Evolutionary conservation across 1,140 invertebrate genomes (phyloP).

Genomic region (Acyrthosiphon pisum): DNA sequence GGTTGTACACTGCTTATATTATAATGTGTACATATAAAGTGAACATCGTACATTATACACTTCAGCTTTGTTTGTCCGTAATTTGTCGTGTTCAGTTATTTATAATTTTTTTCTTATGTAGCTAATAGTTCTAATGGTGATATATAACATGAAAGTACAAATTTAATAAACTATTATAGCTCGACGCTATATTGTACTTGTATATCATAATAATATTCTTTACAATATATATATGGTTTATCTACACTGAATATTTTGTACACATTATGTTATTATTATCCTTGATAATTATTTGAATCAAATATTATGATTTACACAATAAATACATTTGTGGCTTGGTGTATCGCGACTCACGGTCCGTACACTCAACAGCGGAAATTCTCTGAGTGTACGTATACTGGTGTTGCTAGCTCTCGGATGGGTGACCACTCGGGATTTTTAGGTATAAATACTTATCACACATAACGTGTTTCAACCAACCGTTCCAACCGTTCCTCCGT

Average conservation of each 20-base stretch:
- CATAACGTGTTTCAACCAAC: no score
- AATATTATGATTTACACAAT: neutral
- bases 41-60: no score
- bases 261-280: neutral
- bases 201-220: neutral
- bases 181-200: neutral
- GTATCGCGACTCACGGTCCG: no score
- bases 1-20: neutral
- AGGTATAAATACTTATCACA: no score
- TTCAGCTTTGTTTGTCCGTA: neutral
- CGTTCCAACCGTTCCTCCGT: no score
- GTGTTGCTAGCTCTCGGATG: no score
- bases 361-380: no score
- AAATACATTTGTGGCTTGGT: neutral
- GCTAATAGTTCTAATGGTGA: neutral
- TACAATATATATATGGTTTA: neutral
- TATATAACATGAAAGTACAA: neutral
- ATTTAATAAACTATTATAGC: neutral
- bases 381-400: no score
- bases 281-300: neutral
- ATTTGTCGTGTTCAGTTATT: neutral
- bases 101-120: neutral
- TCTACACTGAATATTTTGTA: neutral
- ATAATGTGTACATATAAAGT: neutral
- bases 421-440: no score